Evolutionary conservation across 2,888 invertebrate genomes (phyloP).

Genomic region (Sipha maydis): DNA sequence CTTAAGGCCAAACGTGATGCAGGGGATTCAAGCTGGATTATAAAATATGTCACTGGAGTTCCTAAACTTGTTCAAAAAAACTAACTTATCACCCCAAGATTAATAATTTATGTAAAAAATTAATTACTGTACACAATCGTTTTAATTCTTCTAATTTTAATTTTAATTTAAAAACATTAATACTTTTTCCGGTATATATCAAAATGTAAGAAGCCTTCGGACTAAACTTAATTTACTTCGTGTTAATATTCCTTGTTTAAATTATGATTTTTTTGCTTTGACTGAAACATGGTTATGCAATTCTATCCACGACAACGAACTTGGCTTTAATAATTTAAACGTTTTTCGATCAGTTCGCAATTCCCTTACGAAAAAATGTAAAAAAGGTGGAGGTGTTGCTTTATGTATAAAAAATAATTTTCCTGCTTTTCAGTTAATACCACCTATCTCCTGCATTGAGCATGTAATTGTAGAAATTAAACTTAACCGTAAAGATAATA

Average conservation of each 20-base stretch:
- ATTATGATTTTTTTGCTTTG: slow-evolving; percentile 10
- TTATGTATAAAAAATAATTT: slow-evolving; percentile 5
- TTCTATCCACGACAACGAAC: slow-evolving; percentile 3
- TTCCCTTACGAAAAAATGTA: background rate
- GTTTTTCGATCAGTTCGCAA: background rate
- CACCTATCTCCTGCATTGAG: background rate
- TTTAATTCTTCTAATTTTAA: background rate
- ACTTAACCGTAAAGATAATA: background rate
- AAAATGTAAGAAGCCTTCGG: slow-evolving; percentile 3
- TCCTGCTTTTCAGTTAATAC: background rate
- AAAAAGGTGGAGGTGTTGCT: background rate
- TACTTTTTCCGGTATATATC: background rate
- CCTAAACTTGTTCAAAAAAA: no score
- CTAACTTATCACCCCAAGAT: background rate
- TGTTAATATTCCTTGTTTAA: slow-evolving; percentile 13
- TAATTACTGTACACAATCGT: background rate
- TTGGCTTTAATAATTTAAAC: background rate
- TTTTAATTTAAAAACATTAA: no score
- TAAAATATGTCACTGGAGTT: no score
- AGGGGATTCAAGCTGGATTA: no score
- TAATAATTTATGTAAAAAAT: background rate
- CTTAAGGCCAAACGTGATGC: no score
- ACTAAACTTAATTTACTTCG: slow-evolving; percentile 2
- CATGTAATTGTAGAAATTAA: slow-evolving; percentile 5
- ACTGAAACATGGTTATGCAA: background rate